These are phyloP conservation scores for Trichoplusia ni DNA, from an alignment of 1,140 invertebrate genomes.

Conservation along the genomic window DNA sequence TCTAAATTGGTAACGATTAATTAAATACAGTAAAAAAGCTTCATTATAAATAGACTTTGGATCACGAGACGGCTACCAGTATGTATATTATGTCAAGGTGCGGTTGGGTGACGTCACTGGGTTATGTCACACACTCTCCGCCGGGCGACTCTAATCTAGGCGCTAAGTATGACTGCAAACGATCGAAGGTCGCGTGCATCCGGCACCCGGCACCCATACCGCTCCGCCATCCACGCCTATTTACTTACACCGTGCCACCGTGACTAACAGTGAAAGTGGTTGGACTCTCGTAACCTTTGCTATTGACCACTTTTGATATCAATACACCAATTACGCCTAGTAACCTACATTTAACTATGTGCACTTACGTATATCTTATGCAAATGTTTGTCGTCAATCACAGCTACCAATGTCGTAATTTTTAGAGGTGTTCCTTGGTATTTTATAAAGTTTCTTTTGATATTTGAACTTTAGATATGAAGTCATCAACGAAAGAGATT, in stretches of 20 bases:
- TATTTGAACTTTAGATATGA: slow-evolving; percentile 18
- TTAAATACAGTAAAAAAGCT: not conserved
- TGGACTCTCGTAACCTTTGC: slow-evolving; percentile 35
- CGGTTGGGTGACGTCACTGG: slow-evolving; percentile 60
- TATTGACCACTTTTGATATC: slow-evolving; percentile 40
- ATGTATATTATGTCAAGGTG: slow-evolving; percentile 67
- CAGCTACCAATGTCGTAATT: not conserved
- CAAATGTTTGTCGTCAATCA: slow-evolving; percentile 1
- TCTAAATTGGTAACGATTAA: no score
- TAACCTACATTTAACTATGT: slow-evolving; percentile 15
- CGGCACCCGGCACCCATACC: slow-evolving; percentile 51
- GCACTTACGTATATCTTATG: slow-evolving; percentile 15
- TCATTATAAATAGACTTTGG: not conserved
- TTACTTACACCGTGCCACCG: slow-evolving; percentile 19
- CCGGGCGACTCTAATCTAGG: slow-evolving; percentile 58
- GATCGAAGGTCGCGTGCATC: slow-evolving; percentile 66
- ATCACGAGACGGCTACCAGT: slow-evolving; percentile 10
- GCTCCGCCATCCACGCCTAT: slow-evolving; percentile 12
- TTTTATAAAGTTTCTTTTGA: slow-evolving; percentile 9
- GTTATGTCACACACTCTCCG: slow-evolving; percentile 65
- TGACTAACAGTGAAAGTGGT: slow-evolving; percentile 51
- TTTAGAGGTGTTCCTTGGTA: not conserved
- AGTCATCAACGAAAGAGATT: slow-evolving; percentile 11
- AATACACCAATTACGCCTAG: slow-evolving; percentile 5
- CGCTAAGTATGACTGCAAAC: slow-evolving; percentile 64